A percentile compares a stretch with the other conserved stretches of the same genome.
Conservation (phyloP, 2,113 vertebrate genomes). For the Pogona vitticeps region DNA sequence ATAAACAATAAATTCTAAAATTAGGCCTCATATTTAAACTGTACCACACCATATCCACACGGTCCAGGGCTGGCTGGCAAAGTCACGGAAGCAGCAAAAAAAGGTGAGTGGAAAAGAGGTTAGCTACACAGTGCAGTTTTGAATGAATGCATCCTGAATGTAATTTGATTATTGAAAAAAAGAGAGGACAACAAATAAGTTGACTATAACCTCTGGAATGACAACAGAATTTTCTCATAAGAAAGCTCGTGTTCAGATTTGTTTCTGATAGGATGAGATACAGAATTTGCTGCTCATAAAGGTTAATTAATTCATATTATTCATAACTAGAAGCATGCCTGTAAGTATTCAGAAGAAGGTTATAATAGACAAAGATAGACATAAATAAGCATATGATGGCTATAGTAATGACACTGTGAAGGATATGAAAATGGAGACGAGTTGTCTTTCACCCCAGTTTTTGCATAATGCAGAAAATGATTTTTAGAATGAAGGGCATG, state of each 20-base stretch:
- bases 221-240: not conserved
- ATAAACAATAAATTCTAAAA: too few relatives aligned
- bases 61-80: conserved; percentile 28
- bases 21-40: not conserved
- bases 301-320: conserved; percentile 37
- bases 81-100: conserved; percentile 32
- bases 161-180: conserved; percentile 22
- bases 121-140: conserved; percentile 5
- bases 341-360: not conserved
- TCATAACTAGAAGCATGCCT: not conserved
- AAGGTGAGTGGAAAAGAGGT: not conserved
- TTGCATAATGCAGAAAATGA: not conserved
- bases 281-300: not conserved
- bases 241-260: conserved; percentile 9
- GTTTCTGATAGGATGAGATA: conserved; percentile 3
- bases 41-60: not conserved
- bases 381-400: not conserved
- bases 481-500: not conserved
- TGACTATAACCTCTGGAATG: not conserved
- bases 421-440: not conserved
- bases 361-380: not conserved
- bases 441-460: not conserved
- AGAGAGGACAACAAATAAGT: not conserved
- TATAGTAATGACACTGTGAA: conserved; percentile 12
- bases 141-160: conserved; percentile 6